phyloP scores from a whole-genome alignment of 2,113 vertebrate species.

The Alexandromys fortis region DNA sequence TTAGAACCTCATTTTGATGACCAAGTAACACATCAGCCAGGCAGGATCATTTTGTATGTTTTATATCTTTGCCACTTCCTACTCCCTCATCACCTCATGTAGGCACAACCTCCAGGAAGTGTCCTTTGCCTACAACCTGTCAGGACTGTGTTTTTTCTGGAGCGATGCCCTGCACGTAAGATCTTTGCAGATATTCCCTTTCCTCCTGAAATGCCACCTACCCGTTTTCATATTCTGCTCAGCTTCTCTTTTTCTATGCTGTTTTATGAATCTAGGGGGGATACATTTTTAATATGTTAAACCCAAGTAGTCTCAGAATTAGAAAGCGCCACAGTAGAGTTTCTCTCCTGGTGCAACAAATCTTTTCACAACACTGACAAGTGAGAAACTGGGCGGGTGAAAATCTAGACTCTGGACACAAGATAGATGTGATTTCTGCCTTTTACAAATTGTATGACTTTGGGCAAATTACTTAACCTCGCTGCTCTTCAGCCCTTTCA shows the following conservation, averaged over 20 bases:
- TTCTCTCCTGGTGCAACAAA: slow-evolving; percentile 9
- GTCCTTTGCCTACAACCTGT: not conserved
- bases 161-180: slow-evolving; percentile 25
- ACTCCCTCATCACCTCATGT: not conserved
- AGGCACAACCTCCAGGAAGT: slow-evolving; percentile 22
- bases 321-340: not conserved
- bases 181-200: slow-evolving; percentile 45
- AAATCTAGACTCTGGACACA: slow-evolving; percentile 13
- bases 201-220: slow-evolving; percentile 54
- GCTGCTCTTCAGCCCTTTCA: not conserved
- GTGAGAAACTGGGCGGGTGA: not conserved
- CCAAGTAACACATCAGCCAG: not conserved
- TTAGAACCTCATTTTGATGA: not conserved
- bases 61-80: slow-evolving; percentile 1
- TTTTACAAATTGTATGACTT: slow-evolving; percentile 61
- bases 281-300: slow-evolving; percentile 58
- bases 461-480: slow-evolving; percentile 60
- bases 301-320: slow-evolving; percentile 32
- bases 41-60: not conserved
- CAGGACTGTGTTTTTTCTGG: slow-evolving; percentile 64
- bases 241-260: slow-evolving; percentile 37
- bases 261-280: not conserved
- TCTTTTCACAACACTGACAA: not conserved
- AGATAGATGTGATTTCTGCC: slow-evolving; percentile 52
- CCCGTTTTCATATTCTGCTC: not conserved